A percentile compares a stretch with the other conserved stretches of the same genome.
phyloP scores from a whole-genome alignment of 2,888 invertebrate genomes.

The Pteria penguin region DNA sequence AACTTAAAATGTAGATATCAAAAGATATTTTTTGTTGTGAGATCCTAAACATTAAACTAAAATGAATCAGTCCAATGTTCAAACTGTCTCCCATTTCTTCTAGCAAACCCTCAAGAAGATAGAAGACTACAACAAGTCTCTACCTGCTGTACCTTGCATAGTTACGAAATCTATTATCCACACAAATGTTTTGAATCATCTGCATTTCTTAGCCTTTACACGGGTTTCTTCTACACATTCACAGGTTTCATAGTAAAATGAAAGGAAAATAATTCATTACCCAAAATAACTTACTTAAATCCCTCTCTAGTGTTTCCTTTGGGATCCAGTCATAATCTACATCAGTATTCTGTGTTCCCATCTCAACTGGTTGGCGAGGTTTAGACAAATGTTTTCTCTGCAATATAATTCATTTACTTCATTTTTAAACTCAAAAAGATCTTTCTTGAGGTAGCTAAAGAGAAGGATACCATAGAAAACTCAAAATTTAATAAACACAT shows the following conservation, averaged over 20 bases:
- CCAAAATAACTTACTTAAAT: conserved; percentile 22
- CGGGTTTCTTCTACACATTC: too few relatives aligned
- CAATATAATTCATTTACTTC: too few relatives aligned
- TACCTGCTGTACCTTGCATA: conserved; percentile 21
- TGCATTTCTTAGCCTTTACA: too few relatives aligned
- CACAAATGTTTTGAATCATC: too few relatives aligned
- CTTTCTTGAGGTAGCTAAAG: too few relatives aligned
- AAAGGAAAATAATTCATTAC: too few relatives aligned
- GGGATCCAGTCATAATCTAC: conserved; percentile 99
- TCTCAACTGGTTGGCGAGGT: conserved; percentile 84
- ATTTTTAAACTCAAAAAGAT: too few relatives aligned
- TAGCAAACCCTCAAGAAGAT: conserved; percentile 29
- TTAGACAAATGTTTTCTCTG: conserved; percentile 78
- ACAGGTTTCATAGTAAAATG: too few relatives aligned
- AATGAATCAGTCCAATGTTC: not conserved
- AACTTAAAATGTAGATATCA: too few relatives aligned
- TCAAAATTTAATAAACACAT: too few relatives aligned
- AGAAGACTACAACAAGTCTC: not conserved
- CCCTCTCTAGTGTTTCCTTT: conserved; percentile 83
- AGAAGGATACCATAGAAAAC: too few relatives aligned
- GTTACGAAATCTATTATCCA: not conserved
- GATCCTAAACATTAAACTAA: conserved; percentile 5
- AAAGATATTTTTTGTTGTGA: not conserved
- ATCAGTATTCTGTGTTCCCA: conserved; percentile 90
- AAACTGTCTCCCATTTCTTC: conserved; percentile 9